These are phyloP conservation scores for Dysmachus trigonus DNA, from an alignment of 2,888 invertebrate species.

Conservation along the genomic window DNA sequence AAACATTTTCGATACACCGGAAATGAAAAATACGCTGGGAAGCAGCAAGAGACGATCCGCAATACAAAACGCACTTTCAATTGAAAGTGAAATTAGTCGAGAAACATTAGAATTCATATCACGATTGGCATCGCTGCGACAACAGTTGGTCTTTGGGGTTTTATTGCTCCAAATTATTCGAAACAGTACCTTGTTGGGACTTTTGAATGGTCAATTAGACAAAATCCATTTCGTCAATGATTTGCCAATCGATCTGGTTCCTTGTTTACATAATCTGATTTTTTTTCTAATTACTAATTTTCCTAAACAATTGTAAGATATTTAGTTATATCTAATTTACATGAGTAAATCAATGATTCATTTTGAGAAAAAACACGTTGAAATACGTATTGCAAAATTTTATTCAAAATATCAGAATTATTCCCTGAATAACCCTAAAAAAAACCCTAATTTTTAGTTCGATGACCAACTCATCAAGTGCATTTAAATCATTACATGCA, in stretches of 20 bases:
- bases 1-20: slow-evolving; percentile 11
- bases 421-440: too few relatives aligned
- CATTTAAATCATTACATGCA: too few relatives aligned
- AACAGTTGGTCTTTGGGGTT: not conserved
- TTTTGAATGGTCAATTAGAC: slow-evolving; percentile 12
- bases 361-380: too few relatives aligned
- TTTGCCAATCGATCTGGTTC: not conserved
- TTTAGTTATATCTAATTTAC: too few relatives aligned
- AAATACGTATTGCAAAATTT: too few relatives aligned
- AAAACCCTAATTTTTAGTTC: too few relatives aligned
- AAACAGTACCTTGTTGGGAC: not conserved
- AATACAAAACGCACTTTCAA: slow-evolving; percentile 38
- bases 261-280: not conserved
- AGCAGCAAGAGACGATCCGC: not conserved
- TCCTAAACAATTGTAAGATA: too few relatives aligned
- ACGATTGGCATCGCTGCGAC: slow-evolving; percentile 1
- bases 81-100: slow-evolving; percentile 47
- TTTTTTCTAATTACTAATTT: not conserved
- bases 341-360: too few relatives aligned
- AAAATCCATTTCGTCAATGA: not conserved
- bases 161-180: slow-evolving; percentile 25
- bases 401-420: too few relatives aligned
- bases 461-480: too few relatives aligned
- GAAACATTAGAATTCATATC: slow-evolving; percentile 33
- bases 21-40: slow-evolving; percentile 21